Base-by-base conservation (phyloP, 1,140 invertebrate species). In the Drosophila punjabiensis region DNA sequence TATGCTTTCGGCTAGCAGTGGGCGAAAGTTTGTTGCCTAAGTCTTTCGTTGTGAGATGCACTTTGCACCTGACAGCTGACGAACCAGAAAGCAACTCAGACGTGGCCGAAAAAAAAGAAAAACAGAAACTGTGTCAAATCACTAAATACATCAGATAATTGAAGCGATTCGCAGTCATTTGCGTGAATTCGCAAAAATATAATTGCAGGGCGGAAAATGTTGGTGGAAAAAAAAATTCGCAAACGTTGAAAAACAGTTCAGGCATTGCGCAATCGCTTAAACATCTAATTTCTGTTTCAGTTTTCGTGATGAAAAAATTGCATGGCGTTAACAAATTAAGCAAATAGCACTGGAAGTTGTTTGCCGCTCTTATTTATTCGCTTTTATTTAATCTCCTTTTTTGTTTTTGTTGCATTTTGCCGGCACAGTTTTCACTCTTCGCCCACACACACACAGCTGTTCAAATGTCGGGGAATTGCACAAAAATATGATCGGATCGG, bases 281-380 rank as follows among this genome's bases (percentile, higher is more conserved):
- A 63, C 76, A 47, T 66, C 76, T 53, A 61, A 55, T 74, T 85
- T 69, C 35, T 47, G 56, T 33, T 62, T 58, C 33, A 66, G 45
- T 63, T 80, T 76, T 82, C 70, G 69, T 68, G 66, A 65, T 66
- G 62, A 66, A 68, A 82, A 82, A 82, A 77, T 71, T 75, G 70
- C 76, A 77, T 77, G 73, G 83, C 71, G 84, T 76, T 69, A 83
- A 89, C 85, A 70, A 77, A 89, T 88, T 88, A 89, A 84, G 82
- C 78, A 88, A 88, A 88, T 75, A 83, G 66, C 64, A 50, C 20
- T 88, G 74, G 73, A 58, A 71, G 81, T 75, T 82, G 76, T 61
- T 79, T 69, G 62, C 64, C 39, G 58, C 80, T 69, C 63, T 71
- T 58, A 71, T 82, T 47, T 71, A 71, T 71, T 47, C 30, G 33